These are phyloP conservation scores for Virgularia gustaviana DNA, from an alignment of 92 coral and sea anemone genomes.

Conservation along the genomic window DNA sequence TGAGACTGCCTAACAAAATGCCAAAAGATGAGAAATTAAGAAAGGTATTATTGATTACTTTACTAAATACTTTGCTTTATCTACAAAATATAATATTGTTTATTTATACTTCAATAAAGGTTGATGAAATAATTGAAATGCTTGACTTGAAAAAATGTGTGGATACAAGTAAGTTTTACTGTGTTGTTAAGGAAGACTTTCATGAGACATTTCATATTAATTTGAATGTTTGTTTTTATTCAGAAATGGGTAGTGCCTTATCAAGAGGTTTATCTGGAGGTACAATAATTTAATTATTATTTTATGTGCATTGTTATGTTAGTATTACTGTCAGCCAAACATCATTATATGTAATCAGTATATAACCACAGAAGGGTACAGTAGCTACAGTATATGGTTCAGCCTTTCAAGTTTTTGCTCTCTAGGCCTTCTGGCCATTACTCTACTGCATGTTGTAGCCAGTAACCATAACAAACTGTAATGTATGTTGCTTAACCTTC, in stretches of 20 bases:
- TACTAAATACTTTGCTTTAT: not conserved
- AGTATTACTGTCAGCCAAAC: not conserved
- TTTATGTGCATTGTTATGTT: not conserved
- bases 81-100: not conserved
- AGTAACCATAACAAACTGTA: too few species aligned
- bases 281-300: not conserved
- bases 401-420: too few species aligned
- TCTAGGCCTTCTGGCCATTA: too few species aligned
- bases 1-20: conserved; percentile 86
- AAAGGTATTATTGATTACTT: conserved; percentile 54
- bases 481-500: too few species aligned
- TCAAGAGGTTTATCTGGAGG: conserved; percentile 95
- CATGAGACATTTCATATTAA: not conserved
- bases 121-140: conserved; percentile 81
- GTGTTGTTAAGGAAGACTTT: not conserved
- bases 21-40: conserved; percentile 67
- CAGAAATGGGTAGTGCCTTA: conserved; percentile 79
- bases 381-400: too few species aligned
- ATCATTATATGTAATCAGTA: too few species aligned
- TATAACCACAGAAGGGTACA: too few species aligned
- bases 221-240: not conserved
- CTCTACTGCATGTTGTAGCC: too few species aligned
- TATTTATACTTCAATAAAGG: conserved; percentile 44
- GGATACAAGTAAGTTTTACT: conserved; percentile 63
- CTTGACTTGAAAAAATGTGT: conserved; percentile 81